phyloP scores from a whole-genome alignment of 2,113 vertebrate genomes.

The Oostethus manadensis region DNA sequence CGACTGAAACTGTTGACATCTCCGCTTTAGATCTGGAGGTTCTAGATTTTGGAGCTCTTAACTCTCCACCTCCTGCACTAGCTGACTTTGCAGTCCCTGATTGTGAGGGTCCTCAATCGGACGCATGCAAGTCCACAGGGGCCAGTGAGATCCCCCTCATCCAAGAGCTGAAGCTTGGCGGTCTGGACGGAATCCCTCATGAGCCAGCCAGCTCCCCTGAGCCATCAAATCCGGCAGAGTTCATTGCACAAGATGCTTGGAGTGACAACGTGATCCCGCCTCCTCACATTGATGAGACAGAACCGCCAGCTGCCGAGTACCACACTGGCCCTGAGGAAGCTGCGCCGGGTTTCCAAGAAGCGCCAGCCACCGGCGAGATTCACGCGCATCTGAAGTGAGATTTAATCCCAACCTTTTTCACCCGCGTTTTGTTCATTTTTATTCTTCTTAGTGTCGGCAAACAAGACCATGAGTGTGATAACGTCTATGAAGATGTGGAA shows the following conservation, averaged over 20 bases:
- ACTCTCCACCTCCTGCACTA: slow-evolving; percentile 8
- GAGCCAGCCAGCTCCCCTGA: slow-evolving; percentile 41
- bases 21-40: slow-evolving; percentile 46
- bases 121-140: slow-evolving; percentile 20
- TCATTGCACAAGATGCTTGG: slow-evolving; percentile 17
- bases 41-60: slow-evolving; percentile 23
- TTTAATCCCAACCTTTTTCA: not conserved
- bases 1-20: slow-evolving; percentile 42
- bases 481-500: slow-evolving; percentile 71
- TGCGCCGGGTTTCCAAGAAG: not conserved
- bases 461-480: slow-evolving; percentile 49
- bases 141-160: not conserved
- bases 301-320: slow-evolving; percentile 31
- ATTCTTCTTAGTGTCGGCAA: slow-evolving; percentile 24
- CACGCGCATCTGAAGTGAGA: slow-evolving; percentile 43
- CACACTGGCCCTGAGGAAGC: slow-evolving; percentile 27
- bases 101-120: slow-evolving; percentile 18
- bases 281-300: slow-evolving; percentile 20
- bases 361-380: slow-evolving; percentile 13
- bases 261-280: slow-evolving; percentile 11
- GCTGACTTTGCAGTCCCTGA: not conserved
- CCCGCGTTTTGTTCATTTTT: too few relatives aligned
- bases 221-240: slow-evolving; percentile 37
- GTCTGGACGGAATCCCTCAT: slow-evolving; percentile 33
- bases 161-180: slow-evolving; percentile 40